A percentile compares a stretch with the other conserved stretches of the same genome.
phyloP scores from a whole-genome alignment of 2,113 vertebrate genomes.

The Jacana jacana region DNA sequence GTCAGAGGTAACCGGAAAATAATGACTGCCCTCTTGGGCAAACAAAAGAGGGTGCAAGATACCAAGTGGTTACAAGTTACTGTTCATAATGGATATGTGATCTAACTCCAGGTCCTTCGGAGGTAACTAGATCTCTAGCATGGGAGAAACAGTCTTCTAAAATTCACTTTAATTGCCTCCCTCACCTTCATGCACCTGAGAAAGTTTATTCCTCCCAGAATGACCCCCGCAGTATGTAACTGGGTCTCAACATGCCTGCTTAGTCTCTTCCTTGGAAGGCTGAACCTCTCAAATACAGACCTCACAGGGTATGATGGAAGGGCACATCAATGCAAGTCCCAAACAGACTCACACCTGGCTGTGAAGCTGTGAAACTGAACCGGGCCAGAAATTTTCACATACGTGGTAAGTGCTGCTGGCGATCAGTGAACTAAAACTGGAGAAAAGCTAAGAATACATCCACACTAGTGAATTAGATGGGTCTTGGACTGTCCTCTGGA shows the following conservation, averaged over 20 bases:
- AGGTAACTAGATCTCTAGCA: neutral
- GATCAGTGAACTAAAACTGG: neutral
- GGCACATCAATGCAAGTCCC: neutral
- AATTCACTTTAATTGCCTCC: neutral
- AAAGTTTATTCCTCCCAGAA: neutral
- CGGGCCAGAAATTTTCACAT: neutral
- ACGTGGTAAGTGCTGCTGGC: neutral
- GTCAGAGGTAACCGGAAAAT: neutral
- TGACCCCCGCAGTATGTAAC: neutral
- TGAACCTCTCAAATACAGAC: neutral
- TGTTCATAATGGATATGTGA: neutral
- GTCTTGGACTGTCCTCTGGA: neutral
- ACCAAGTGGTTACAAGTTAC: neutral
- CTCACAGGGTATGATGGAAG: neutral
- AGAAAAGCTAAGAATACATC: neutral
- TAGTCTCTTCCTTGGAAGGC: neutral
- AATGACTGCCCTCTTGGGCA: neutral
- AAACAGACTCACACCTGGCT: neutral
- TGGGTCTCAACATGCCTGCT: neutral
- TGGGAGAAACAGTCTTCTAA: neutral
- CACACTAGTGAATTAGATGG: neutral
- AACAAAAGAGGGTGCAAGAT: neutral
- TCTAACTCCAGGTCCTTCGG: neutral
- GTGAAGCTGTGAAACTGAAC: neutral
- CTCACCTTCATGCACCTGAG: neutral